A percentile compares a stretch with the other conserved stretches of the same genome.
These are phyloP conservation scores for Prionace glauca DNA, from an alignment of 2,797 vertebrate genomes.

Conservation along the genomic window DNA sequence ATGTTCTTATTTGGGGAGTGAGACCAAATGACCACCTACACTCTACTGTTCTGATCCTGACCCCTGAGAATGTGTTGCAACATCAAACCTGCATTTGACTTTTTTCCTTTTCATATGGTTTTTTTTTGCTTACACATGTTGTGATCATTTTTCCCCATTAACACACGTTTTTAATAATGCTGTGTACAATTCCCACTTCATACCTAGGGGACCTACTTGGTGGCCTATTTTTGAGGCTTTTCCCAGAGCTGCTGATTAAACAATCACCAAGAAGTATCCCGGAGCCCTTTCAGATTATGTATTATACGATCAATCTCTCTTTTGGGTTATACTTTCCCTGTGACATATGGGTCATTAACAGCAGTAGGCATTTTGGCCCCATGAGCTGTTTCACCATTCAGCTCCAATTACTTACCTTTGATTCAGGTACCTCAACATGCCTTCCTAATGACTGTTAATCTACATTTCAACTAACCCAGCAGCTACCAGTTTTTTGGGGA, in stretches of 20 bases:
- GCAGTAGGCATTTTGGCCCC: not conserved
- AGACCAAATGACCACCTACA: not conserved
- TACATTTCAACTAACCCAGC: not conserved
- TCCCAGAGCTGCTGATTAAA: not conserved
- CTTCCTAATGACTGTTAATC: not conserved
- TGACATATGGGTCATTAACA: not conserved
- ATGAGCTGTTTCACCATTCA: not conserved
- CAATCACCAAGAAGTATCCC: not conserved
- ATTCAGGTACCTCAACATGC: not conserved
- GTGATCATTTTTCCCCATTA: not conserved
- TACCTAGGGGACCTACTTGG: not conserved
- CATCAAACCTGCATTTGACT: not conserved
- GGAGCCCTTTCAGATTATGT: not conserved
- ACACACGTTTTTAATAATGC: not conserved
- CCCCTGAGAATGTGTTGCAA: not conserved
- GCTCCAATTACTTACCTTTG: not conserved
- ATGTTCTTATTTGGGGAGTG: not conserved
- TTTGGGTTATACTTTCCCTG: not conserved
- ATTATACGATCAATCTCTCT: not conserved
- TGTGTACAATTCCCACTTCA: not conserved
- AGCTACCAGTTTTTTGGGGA: not conserved
- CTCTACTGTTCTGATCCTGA: not conserved
- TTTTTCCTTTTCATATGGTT: too few relatives aligned
- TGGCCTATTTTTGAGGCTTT: not conserved
- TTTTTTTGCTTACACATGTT: not conserved